Base-by-base conservation (phyloP, 2,113 vertebrate species). In the Emberiza fucata region DNA sequence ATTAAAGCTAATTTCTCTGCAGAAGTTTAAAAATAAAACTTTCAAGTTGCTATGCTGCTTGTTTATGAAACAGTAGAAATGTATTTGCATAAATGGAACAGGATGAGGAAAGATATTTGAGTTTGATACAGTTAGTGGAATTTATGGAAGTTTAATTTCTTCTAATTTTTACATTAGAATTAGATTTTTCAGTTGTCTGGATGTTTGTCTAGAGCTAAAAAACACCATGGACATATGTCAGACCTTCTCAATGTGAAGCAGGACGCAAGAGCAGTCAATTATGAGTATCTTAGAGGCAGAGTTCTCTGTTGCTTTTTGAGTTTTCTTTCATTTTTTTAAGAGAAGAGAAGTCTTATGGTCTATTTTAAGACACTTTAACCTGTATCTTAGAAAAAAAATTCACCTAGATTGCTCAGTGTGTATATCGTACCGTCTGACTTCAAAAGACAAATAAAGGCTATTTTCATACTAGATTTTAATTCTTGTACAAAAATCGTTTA, bases 111-210 rank as follows among this genome's bases (percentile, higher is more conserved):
- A 89, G 45, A 87, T 72, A 69, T 63, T 90, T 1, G 6, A 76
- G 63, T 82, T 76, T 82, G 59, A 90, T 88, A 90, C 0, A 0
- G 70, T 88, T 50, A 82, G 31, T 37, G 31, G 21, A 16, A 40
- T 91, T 86, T 89, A 94, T 65, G 71, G 84, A 91, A 85, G 70
- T 85, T 94, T 80, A 91, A 73, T 95, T 96, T 93, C 45, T 44
- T 90, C 57, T 85, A 70, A 72, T 94, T 94, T 94, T 90, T 80
- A 63, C 47, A 47, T 31, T 63, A 39, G 19, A 85, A 85, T 77
- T 82, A 91, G 75, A 57, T 59, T 24, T 76, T 91, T 95, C 45
- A 28, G 10, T 65, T 91, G 45, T 88, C 71, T 90, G 78, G 71
- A 72, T 6, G 2, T 87, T 94, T 90, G 37, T 82, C 50, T 70